Evolutionary conservation across 2,888 invertebrate species (phyloP).

Genomic region (Oscheius sp.): DNA sequence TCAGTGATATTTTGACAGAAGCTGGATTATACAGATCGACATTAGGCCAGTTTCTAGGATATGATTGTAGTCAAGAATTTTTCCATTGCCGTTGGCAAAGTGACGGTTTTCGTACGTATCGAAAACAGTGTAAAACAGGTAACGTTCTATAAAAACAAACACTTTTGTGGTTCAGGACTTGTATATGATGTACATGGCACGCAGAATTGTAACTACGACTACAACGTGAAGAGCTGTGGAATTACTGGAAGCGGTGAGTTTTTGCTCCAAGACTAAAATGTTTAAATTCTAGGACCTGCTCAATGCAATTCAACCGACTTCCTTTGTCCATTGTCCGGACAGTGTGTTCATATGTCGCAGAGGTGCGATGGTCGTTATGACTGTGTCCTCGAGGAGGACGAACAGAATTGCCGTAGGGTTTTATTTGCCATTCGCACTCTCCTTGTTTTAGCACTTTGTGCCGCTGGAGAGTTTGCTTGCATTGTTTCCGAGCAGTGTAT

Average conservation of each 20-base stretch:
- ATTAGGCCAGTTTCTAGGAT: slow-evolving; percentile 72
- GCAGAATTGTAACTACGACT: slow-evolving; percentile 73
- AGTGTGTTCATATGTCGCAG: slow-evolving; percentile 63
- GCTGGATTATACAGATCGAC: slow-evolving; percentile 65
- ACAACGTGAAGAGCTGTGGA: slow-evolving; percentile 71
- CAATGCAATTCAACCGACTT: slow-evolving; percentile 67
- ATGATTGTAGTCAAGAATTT: slow-evolving; percentile 70
- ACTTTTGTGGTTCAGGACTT: slow-evolving; percentile 51
- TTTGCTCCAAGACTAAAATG: background rate
- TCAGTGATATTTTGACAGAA: slow-evolving; percentile 56
- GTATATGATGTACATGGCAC: slow-evolving; percentile 72
- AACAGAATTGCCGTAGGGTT: slow-evolving; percentile 72
- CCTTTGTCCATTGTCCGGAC: slow-evolving; percentile 67
- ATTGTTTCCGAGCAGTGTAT: slow-evolving; percentile 72
- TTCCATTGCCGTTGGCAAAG: slow-evolving; percentile 72
- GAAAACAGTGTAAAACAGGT: slow-evolving; percentile 67
- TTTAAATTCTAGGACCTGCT: slow-evolving; percentile 41
- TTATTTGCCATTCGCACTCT: background rate
- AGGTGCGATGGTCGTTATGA: slow-evolving; percentile 73
- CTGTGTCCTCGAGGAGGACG: slow-evolving; percentile 72
- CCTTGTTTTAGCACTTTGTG: slow-evolving; percentile 67
- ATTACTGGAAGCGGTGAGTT: slow-evolving; percentile 35
- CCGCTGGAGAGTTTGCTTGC: slow-evolving; percentile 70
- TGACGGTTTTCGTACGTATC: slow-evolving; percentile 71
- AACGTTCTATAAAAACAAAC: background rate